Conservation (phyloP, 2,113 vertebrate genomes). For the Cisticola juncidis region DNA sequence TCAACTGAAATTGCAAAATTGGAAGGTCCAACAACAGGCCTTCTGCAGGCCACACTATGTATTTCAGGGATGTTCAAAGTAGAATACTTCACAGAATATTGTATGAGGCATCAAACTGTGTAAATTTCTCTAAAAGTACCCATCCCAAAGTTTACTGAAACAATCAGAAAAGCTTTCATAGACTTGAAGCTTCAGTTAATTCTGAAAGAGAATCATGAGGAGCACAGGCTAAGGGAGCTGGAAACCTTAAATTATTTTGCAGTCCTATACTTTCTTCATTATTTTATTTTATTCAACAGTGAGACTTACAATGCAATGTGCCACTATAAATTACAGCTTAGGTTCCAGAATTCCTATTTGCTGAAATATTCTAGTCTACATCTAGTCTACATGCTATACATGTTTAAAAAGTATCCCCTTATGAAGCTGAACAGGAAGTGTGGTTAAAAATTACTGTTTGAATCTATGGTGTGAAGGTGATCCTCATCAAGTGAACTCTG, state of each 20-base stretch:
- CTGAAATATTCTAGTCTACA: background rate
- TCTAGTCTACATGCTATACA: accelerated
- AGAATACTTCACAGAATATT: background rate
- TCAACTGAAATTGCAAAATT: background rate
- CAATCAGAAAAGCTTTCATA: background rate
- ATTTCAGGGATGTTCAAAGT: background rate
- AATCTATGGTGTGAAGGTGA: background rate
- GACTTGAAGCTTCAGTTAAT: background rate
- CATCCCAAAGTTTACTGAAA: background rate
- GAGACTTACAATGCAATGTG: background rate
- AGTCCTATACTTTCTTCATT: background rate
- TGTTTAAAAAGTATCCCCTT: background rate
- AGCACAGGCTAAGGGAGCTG: background rate
- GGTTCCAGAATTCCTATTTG: background rate
- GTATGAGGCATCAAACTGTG: background rate
- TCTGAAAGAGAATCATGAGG: background rate
- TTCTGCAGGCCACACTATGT: background rate
- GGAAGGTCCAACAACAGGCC: background rate
- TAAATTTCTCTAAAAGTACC: background rate
- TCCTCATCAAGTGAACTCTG: background rate
- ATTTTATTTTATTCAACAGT: background rate
- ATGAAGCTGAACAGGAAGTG: background rate
- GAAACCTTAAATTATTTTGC: background rate
- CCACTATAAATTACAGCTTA: background rate
- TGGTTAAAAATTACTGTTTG: background rate